A percentile compares a stretch with the other conserved stretches of the same genome.
These are phyloP conservation scores for Planiliza haematocheilus DNA, from an alignment of 2,113 vertebrate genomes.

Conservation along the genomic window DNA sequence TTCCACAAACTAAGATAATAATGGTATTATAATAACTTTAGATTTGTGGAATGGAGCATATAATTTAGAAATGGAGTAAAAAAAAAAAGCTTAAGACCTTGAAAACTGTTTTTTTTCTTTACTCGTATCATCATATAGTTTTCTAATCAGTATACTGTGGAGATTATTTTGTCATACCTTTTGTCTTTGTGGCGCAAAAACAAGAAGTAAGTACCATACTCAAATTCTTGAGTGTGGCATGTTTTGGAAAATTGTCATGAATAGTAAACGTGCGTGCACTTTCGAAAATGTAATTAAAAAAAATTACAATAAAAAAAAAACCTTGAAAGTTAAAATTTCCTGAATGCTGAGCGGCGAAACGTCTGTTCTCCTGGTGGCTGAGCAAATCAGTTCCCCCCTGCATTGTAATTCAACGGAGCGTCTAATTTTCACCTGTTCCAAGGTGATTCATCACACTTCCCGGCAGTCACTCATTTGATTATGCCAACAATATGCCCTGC, in stretches of 20 bases:
- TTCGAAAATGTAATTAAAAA: too few relatives aligned
- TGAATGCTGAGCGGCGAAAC: neutral
- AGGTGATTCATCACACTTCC: constrained; percentile 52
- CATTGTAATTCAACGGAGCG: constrained; percentile 42
- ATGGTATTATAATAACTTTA: too few relatives aligned
- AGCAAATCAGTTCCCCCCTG: constrained; percentile 24
- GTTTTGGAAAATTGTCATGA: too few relatives aligned
- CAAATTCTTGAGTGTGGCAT: too few relatives aligned
- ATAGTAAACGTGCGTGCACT: too few relatives aligned
- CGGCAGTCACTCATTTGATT: constrained; percentile 43
- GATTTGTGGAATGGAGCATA: too few relatives aligned
- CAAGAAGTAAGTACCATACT: too few relatives aligned
- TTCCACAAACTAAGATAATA: too few relatives aligned
- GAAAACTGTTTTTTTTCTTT: neutral
- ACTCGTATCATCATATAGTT: neutral
- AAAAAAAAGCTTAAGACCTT: neutral
- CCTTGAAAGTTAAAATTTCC: too few relatives aligned
- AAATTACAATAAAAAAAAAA: too few relatives aligned
- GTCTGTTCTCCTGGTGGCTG: constrained; percentile 11
- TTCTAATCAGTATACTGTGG: neutral
- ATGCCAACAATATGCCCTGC: constrained; percentile 31
- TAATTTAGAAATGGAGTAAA: neutral
- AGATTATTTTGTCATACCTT: neutral
- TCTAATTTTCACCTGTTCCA: constrained; percentile 51
- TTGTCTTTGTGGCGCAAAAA: neutral